phyloP scores from a whole-genome alignment of 2,888 invertebrate species.

The Agapostemon virescens region DNA sequence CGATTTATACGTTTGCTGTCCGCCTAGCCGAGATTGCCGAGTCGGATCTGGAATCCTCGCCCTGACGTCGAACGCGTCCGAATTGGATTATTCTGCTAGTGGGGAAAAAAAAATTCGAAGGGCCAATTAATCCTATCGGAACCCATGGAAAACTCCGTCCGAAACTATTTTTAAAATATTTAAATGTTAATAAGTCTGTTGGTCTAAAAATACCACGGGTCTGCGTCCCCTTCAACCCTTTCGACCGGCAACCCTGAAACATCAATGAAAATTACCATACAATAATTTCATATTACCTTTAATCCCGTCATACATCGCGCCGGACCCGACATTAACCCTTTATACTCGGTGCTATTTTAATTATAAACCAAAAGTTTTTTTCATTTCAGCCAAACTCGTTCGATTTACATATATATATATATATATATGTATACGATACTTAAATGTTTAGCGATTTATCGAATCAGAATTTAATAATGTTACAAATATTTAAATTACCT shows the following conservation, averaged over 20 bases:
- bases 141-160: background rate
- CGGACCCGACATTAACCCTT: too few relatives aligned
- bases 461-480: too few relatives aligned
- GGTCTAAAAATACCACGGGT: background rate
- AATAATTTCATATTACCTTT: background rate
- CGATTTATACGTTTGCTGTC: constrained; percentile 42
- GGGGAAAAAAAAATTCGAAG: background rate
- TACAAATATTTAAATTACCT: too few relatives aligned
- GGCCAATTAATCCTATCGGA: background rate
- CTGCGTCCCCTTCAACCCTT: background rate
- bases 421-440: too few relatives aligned
- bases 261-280: background rate
- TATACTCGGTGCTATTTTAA: too few relatives aligned
- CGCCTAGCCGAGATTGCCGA: constrained; percentile 26
- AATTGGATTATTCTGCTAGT: background rate
- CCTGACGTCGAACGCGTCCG: background rate
- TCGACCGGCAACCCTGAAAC: background rate
- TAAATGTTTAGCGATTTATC: too few relatives aligned
- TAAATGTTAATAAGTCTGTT: background rate
- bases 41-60: constrained; percentile 1
- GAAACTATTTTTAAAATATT: background rate
- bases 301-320: background rate
- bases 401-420: too few relatives aligned
- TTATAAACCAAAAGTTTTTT: too few relatives aligned
- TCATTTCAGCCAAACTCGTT: too few relatives aligned